phyloP scores from a whole-genome alignment of 2,797 vertebrate genomes.

The Apogon talboti region DNA sequence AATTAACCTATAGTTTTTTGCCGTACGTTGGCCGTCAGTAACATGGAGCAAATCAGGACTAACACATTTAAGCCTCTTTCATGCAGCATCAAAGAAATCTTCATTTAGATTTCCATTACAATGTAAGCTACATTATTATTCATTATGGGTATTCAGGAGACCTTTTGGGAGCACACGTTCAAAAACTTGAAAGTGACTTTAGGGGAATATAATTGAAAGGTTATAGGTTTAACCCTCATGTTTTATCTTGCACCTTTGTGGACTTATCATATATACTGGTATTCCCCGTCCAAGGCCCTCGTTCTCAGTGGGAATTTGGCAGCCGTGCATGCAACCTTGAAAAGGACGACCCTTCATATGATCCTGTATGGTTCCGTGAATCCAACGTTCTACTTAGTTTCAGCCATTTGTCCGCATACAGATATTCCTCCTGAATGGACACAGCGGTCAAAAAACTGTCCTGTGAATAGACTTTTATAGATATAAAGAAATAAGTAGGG shows the following conservation, averaged over 20 bases:
- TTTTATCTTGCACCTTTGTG: slow-evolving; percentile 32
- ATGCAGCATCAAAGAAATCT: slow-evolving; percentile 20
- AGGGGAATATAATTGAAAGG: slow-evolving; percentile 37
- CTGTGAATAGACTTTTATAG: slow-evolving; percentile 12
- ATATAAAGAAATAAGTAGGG: neutral
- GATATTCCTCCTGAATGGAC: slow-evolving; percentile 1
- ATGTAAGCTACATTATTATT: slow-evolving; percentile 32
- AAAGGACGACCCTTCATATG: neutral
- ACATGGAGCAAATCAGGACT: slow-evolving; percentile 16
- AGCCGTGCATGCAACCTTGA: slow-evolving; percentile 4
- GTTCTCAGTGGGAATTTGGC: slow-evolving; percentile 5
- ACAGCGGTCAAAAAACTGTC: slow-evolving; percentile 9
- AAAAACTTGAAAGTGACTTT: slow-evolving; percentile 34
- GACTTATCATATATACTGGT: slow-evolving; percentile 4
- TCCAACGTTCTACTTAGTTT: slow-evolving; percentile 3
- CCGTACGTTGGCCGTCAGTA: neutral
- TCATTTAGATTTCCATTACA: slow-evolving; percentile 41
- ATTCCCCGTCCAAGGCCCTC: neutral
- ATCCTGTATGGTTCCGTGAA: slow-evolving; percentile 1
- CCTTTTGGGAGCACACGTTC: slow-evolving; percentile 13
- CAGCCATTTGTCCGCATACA: slow-evolving; percentile 17
- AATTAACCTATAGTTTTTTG: slow-evolving; percentile 21
- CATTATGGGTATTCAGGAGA: slow-evolving; percentile 30
- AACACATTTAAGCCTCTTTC: slow-evolving; percentile 10
- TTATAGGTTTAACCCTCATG: slow-evolving; percentile 15